Conservation (phyloP, 2,113 vertebrate genomes). For the Toxotes jaculatrix region DNA sequence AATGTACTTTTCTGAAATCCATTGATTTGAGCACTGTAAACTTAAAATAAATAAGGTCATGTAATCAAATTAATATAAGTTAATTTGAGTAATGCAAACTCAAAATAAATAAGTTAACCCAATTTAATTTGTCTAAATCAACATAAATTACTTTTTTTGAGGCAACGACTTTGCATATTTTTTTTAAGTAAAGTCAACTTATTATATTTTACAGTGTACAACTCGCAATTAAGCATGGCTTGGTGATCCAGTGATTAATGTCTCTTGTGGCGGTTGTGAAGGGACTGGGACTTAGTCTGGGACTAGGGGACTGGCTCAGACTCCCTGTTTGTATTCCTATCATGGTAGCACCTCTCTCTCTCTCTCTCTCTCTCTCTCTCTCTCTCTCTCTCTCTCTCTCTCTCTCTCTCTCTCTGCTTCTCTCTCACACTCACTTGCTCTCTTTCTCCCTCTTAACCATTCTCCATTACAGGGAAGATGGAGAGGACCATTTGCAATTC, state of each 20-base stretch:
- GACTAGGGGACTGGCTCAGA: constrained; percentile 68
- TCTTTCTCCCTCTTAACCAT: constrained; percentile 90
- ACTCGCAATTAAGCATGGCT: constrained; percentile 99
- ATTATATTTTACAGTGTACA: too few species aligned
- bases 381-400: constrained; percentile 85
- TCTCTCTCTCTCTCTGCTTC: constrained; percentile 79
- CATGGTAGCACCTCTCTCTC: constrained; percentile 81
- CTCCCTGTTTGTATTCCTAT: constrained; percentile 80
- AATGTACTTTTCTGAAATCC: too few species aligned
- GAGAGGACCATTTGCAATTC: constrained; percentile 99
- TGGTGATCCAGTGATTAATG: constrained; percentile 99
- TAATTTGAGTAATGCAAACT: too few species aligned
- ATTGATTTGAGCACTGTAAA: too few species aligned
- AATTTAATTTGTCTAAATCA: too few species aligned
- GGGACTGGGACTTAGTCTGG: constrained; percentile 80
- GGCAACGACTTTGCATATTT: too few species aligned
- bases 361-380: constrained; percentile 53
- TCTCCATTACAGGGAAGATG: constrained; percentile 98
- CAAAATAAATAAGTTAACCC: too few species aligned
- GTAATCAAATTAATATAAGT: too few species aligned
- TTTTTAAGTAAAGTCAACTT: too few species aligned
- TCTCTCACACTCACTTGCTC: constrained; percentile 65
- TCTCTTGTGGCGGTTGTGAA: constrained; percentile 92
- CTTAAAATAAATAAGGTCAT: too few species aligned
- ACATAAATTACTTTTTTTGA: too few species aligned